These are phyloP conservation scores for Gymnopithys bicolor DNA, from an alignment of 2,797 vertebrate genomes.

Conservation along the genomic window DNA sequence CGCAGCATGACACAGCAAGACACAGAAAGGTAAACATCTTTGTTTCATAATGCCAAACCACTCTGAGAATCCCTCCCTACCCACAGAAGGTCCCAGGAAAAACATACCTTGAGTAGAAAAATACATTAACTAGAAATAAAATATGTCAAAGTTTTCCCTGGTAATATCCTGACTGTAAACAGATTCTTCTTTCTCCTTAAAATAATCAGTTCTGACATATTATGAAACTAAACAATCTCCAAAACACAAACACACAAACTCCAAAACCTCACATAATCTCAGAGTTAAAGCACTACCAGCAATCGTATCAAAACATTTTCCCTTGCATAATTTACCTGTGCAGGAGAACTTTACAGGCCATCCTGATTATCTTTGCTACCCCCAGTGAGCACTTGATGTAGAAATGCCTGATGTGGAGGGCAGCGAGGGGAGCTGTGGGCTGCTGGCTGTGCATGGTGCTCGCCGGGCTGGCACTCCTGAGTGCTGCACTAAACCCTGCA, in stretches of 20 bases:
- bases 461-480: conserved; percentile 69
- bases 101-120: background rate
- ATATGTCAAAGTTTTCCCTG: background rate
- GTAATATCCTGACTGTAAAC: background rate
- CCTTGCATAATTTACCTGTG: conserved; percentile 79
- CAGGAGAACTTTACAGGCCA: conserved; percentile 86
- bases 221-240: background rate
- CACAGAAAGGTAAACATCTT: conserved; percentile 50
- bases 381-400: conserved; percentile 79
- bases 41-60: conserved; percentile 4
- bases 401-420: conserved; percentile 74
- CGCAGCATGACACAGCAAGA: conserved; percentile 72
- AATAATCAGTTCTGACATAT: background rate
- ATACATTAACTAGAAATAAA: background rate
- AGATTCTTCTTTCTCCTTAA: background rate
- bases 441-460: conserved; percentile 79
- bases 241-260: background rate
- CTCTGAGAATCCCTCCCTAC: background rate
- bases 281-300: background rate
- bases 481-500: conserved; percentile 85
- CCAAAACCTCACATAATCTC: background rate
- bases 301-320: background rate
- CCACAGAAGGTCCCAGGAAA: background rate
- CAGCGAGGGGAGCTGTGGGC: conserved; percentile 61
- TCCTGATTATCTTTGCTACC: conserved; percentile 80